A percentile compares a stretch with the other conserved stretches of the same genome.
Conservation (phyloP, 1,140 invertebrate genomes). For the Oreohelix idahoensis region DNA sequence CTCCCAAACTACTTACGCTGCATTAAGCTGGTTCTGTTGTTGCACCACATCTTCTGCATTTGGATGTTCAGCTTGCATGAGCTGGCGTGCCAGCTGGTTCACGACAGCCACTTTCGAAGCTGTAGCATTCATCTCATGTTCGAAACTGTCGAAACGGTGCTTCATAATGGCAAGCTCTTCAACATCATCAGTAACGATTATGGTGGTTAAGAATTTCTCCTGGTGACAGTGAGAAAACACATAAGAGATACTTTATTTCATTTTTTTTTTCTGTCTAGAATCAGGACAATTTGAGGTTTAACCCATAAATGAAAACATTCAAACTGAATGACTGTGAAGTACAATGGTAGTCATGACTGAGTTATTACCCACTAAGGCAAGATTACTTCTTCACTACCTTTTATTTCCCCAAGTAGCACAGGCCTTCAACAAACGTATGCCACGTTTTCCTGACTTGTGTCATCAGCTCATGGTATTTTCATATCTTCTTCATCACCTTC, state of each 20-base stretch:
- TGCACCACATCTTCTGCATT: conserved; percentile 95
- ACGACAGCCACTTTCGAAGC: conserved; percentile 96
- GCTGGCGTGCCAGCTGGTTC: conserved; percentile 95
- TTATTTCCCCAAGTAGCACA: too few species aligned
- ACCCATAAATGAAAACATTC: too few species aligned
- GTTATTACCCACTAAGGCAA: too few species aligned
- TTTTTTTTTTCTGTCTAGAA: too few species aligned
- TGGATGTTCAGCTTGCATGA: conserved; percentile 92
- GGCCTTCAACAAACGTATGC: too few species aligned
- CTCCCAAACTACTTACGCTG: conserved; percentile 72
- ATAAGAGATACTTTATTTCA: background rate
- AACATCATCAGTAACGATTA: conserved; percentile 94
- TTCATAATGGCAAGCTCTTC: conserved; percentile 99
- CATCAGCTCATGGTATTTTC: too few species aligned
- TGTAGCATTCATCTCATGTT: conserved; percentile 99
- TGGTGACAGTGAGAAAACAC: conserved; percentile 50
- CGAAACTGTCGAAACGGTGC: conserved; percentile 98
- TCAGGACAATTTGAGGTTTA: too few species aligned
- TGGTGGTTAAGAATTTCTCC: conserved; percentile 97
- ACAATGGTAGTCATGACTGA: too few species aligned
- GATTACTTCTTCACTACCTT: too few species aligned
- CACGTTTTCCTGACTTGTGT: too few species aligned
- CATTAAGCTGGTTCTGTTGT: conserved; percentile 85
- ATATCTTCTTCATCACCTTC: too few species aligned
- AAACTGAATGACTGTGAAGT: too few species aligned